phyloP scores from a whole-genome alignment of 2,113 vertebrate genomes.

The Grammomys surdaster region DNA sequence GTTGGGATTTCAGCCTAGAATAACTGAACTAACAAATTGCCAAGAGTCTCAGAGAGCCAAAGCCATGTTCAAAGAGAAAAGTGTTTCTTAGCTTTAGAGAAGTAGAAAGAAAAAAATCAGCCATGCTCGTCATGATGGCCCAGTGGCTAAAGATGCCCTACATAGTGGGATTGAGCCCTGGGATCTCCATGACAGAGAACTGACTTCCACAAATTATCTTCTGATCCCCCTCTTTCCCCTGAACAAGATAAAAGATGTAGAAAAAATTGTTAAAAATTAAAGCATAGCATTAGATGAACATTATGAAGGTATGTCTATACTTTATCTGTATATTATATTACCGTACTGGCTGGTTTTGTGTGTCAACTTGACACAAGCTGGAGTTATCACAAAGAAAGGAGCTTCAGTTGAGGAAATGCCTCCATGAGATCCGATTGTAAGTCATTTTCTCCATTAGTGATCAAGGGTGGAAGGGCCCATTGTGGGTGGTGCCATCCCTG shows the following conservation, averaged over 20 bases:
- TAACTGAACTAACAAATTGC: slow-evolving; percentile 50
- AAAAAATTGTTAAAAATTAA: background rate
- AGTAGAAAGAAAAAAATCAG: background rate
- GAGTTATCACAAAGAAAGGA: too few species aligned
- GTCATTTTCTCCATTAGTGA: too few species aligned
- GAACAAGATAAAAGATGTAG: background rate
- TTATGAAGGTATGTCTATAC: rapidly evolving
- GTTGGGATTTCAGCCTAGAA: slow-evolving; percentile 49
- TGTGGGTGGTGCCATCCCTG: too few species aligned
- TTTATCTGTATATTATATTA: background rate
- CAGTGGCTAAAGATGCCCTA: background rate
- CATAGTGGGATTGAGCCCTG: background rate
- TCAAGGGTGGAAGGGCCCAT: too few species aligned
- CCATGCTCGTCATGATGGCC: background rate
- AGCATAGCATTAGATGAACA: background rate
- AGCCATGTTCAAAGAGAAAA: background rate
- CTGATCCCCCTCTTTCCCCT: too few species aligned
- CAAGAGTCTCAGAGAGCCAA: slow-evolving; percentile 27
- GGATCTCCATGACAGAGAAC: background rate
- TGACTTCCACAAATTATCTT: background rate
- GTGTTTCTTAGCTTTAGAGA: slow-evolving; percentile 9
- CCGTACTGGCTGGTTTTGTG: too few species aligned
- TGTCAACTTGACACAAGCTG: too few species aligned
- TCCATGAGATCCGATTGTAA: too few species aligned
- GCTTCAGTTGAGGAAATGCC: too few species aligned